Percentiles rank a stretch among this genome's conserved stretches.
Evolutionary conservation across 2,888 invertebrate species (phyloP).

Genomic region (Caenorhabditis drosophilae): DNA sequence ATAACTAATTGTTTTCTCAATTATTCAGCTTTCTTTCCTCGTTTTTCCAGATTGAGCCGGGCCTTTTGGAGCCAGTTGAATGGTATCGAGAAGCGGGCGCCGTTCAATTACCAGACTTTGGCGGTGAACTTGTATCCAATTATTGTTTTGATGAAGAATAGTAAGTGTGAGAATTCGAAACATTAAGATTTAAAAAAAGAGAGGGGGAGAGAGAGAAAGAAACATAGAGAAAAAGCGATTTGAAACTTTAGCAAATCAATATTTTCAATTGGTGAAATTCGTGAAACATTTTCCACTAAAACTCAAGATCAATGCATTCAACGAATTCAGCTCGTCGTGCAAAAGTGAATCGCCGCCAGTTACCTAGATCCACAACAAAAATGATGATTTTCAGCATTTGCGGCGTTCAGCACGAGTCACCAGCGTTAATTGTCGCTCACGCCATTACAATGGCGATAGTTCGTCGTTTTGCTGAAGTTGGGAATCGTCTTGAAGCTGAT

Average conservation of each 20-base stretch:
- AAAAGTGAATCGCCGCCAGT: slow-evolving; percentile 16
- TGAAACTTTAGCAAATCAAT: slow-evolving; percentile 29
- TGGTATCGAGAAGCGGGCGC: slow-evolving; percentile 31
- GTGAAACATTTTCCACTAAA: slow-evolving; percentile 13
- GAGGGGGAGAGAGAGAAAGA: too few relatives aligned
- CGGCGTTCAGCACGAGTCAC: slow-evolving; percentile 9
- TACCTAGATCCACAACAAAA: background rate
- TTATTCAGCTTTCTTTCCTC: too few relatives aligned
- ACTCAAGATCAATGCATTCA: slow-evolving; percentile 28
- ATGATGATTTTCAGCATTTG: slow-evolving; percentile 22
- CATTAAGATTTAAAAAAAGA: too few relatives aligned
- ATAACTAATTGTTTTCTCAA: background rate
- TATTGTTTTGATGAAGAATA: slow-evolving; percentile 15
- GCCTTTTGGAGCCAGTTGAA: slow-evolving; percentile 41
- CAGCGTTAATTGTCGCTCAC: slow-evolving; percentile 28
- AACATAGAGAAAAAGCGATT: background rate
- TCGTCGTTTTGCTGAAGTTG: slow-evolving; percentile 17
- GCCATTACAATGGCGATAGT: slow-evolving; percentile 36
- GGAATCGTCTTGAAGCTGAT: slow-evolving; percentile 10
- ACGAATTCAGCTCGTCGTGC: slow-evolving; percentile 25
- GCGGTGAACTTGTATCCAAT: slow-evolving; percentile 3
- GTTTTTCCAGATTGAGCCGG: slow-evolving; percentile 33
- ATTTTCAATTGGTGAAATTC: slow-evolving; percentile 19
- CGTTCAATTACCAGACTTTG: slow-evolving; percentile 23
- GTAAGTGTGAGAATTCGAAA: too few relatives aligned